These are phyloP conservation scores for Psilopogon haemacephalus DNA, from an alignment of 2,113 vertebrate genomes.

Conservation along the genomic window DNA sequence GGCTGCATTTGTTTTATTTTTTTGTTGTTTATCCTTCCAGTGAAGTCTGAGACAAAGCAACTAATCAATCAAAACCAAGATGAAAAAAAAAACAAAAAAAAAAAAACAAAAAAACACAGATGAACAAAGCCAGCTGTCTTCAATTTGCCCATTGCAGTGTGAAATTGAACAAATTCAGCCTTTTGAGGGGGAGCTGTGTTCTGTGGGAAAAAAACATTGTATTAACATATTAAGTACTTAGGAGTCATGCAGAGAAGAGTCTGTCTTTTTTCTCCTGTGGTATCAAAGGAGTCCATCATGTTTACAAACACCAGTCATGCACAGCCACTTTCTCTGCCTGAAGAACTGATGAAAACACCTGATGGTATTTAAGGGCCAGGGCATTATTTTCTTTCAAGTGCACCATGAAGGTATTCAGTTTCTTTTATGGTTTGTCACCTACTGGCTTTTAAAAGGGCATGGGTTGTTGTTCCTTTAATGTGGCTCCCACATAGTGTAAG, in stretches of 20 bases:
- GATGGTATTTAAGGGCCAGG: neutral
- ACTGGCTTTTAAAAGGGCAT: neutral
- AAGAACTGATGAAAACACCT: neutral
- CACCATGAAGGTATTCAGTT: neutral
- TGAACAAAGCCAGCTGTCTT: conserved; percentile 43
- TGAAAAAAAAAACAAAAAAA: neutral
- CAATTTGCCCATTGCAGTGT: neutral
- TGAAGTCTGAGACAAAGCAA: conserved; percentile 58
- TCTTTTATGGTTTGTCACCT: neutral
- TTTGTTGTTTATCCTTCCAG: conserved; percentile 22
- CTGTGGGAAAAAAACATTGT: neutral
- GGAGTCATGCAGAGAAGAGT: neutral
- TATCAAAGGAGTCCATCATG: neutral
- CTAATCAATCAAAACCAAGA: conserved; percentile 61
- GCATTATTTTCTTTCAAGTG: neutral
- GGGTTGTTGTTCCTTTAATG: neutral
- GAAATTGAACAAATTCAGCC: conserved; percentile 12
- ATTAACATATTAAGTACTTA: neutral
- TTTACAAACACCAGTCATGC: neutral
- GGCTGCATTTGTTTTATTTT: neutral
- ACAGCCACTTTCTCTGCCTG: neutral
- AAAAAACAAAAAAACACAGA: neutral
- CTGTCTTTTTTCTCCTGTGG: neutral
- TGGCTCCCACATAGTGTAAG: neutral
- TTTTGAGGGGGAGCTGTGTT: neutral